Percentiles rank a stretch among this genome's conserved stretches.
These are phyloP conservation scores for Lepidotrigona ventralis DNA, from an alignment of 1,140 invertebrate species.

Conservation along the genomic window DNA sequence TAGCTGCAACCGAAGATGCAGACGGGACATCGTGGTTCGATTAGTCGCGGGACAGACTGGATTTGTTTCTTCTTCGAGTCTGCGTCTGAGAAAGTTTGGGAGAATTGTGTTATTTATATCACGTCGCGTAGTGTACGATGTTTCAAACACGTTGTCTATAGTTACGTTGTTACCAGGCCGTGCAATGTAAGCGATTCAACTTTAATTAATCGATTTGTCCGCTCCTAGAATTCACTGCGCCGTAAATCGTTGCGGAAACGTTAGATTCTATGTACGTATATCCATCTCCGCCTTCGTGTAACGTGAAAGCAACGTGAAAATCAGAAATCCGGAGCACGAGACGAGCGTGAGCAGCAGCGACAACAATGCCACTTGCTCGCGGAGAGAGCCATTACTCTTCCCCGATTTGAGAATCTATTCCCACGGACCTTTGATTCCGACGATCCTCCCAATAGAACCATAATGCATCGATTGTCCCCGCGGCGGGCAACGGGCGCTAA, in stretches of 20 bases:
- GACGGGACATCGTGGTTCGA: slow-evolving; percentile 6
- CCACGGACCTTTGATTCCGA: slow-evolving; percentile 10
- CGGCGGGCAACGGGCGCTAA: neutral
- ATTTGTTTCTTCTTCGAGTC: neutral
- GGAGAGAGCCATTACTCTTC: slow-evolving; percentile 13
- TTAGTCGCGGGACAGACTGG: slow-evolving; percentile 9
- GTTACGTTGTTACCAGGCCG: neutral
- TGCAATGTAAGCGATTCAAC: neutral
- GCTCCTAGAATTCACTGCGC: neutral
- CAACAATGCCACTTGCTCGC: neutral
- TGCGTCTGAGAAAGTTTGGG: neutral
- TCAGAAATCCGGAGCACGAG: slow-evolving; percentile 10
- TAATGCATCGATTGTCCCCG: slow-evolving; percentile 26
- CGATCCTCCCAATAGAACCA: slow-evolving; percentile 19
- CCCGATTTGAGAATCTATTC: neutral
- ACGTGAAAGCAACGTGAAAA: neutral
- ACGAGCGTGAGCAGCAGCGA: slow-evolving; percentile 2
- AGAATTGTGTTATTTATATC: slow-evolving; percentile 27
- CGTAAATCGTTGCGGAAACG: neutral
- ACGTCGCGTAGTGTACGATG: neutral
- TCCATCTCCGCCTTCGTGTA: neutral
- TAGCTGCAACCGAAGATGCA: neutral
- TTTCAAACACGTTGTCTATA: neutral
- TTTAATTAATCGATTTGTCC: neutral
- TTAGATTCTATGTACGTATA: neutral